Evolutionary conservation across 2,888 invertebrate species (phyloP).

Genomic region (Drosophila setosimentum): DNA sequence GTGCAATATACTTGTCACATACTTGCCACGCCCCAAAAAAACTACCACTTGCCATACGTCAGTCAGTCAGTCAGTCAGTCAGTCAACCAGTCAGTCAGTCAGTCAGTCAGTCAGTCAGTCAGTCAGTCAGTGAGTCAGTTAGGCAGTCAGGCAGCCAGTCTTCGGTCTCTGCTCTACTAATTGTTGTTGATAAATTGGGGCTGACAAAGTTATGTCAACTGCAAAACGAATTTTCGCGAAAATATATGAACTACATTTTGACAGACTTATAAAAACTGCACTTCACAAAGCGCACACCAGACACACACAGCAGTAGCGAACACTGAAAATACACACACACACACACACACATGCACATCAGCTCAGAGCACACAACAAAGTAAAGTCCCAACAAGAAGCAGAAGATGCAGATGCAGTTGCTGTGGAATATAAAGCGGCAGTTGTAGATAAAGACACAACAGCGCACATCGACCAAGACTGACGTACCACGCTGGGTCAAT

Average conservation of each 20-base stretch:
- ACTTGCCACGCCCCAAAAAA: conserved; percentile 64
- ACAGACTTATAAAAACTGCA: conserved; percentile 77
- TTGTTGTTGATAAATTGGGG: conserved; percentile 80
- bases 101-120: conserved; percentile 31
- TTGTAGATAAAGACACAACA: conserved; percentile 67
- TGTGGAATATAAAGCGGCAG: conserved; percentile 60
- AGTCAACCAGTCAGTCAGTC: conserved; percentile 12
- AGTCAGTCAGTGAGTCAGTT: conserved; percentile 13
- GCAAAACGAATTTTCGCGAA: conserved; percentile 79
- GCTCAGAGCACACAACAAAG: conserved; percentile 46
- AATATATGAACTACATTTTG: conserved; percentile 78
- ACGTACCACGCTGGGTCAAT: conserved; percentile 30
- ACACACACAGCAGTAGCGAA: conserved; percentile 3
- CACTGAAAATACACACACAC: conserved; percentile 17
- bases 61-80: conserved; percentile 38
- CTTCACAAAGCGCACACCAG: conserved; percentile 39
- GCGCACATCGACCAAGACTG: conserved; percentile 41
- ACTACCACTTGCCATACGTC: conserved; percentile 48
- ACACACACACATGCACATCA: conserved; percentile 10
- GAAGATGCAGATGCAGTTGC: conserved; percentile 48
- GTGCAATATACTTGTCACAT: conserved; percentile 78
- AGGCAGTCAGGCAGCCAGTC: conserved; percentile 23
- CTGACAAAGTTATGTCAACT: conserved; percentile 81
- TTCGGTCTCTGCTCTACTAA: conserved; percentile 72
- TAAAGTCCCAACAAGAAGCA: conserved; percentile 57